These are phyloP conservation scores for Ophiodon elongatus DNA, from an alignment of 2,113 vertebrate genomes.

Conservation along the genomic window DNA sequence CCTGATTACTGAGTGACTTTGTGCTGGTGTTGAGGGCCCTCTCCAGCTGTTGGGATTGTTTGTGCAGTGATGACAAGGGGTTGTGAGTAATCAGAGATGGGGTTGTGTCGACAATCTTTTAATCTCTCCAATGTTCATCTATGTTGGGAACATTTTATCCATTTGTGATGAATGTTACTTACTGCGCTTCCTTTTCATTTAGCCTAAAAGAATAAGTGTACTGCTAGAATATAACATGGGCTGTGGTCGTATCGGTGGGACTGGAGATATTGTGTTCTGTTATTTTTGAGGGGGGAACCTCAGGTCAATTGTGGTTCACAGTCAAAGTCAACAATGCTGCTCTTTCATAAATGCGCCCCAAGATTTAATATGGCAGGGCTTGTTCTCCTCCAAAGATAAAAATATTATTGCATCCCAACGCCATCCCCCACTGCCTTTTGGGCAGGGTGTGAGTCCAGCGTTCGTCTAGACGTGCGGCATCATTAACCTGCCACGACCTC, in stretches of 20 bases:
- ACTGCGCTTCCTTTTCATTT: conserved; percentile 35
- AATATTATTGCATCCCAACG: conserved; percentile 59
- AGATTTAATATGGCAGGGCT: conserved; percentile 65
- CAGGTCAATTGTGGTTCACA: conserved; percentile 51
- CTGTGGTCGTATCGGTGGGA: conserved; percentile 4
- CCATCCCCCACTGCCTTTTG: conserved; percentile 60
- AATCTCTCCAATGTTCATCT: conserved; percentile 46
- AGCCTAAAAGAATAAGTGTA: neutral
- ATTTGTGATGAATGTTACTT: conserved; percentile 46
- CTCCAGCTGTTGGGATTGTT: conserved; percentile 81
- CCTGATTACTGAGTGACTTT: conserved; percentile 83
- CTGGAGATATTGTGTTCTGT: conserved; percentile 33
- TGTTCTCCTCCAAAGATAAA: conserved; percentile 57
- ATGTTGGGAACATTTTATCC: conserved; percentile 36
- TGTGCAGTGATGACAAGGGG: conserved; percentile 75
- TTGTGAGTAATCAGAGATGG: conserved; percentile 72
- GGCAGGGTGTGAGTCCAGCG: conserved; percentile 70
- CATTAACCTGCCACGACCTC: conserved; percentile 84
- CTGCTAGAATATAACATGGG: conserved; percentile 1
- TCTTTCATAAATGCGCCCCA: conserved; percentile 57
- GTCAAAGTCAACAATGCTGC: conserved; percentile 61
- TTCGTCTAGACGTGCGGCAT: conserved; percentile 84
- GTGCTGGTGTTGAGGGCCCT: conserved; percentile 70
- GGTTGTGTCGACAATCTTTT: conserved; percentile 56
- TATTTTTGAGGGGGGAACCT: conserved; percentile 41